phyloP scores from a whole-genome alignment of 2,888 invertebrate genomes.

The Campopleginae sp. region DNA sequence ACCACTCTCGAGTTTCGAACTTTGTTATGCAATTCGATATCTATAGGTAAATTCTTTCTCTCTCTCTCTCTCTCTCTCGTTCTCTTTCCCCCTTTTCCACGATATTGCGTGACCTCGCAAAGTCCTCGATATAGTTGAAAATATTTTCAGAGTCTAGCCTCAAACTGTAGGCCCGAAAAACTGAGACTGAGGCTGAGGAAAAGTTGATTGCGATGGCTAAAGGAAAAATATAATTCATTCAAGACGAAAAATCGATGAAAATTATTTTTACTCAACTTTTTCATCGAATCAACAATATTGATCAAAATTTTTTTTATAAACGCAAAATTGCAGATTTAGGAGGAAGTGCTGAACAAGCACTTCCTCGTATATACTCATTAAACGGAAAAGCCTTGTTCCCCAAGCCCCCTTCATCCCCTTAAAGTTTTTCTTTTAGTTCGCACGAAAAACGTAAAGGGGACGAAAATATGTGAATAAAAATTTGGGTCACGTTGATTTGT shows the following conservation, averaged over 20 bases:
- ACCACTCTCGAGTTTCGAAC: slow-evolving; percentile 16
- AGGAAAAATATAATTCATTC: neutral
- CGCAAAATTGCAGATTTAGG: neutral
- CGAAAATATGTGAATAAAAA: slow-evolving; percentile 49
- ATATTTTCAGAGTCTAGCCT: neutral
- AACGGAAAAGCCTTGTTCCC: neutral
- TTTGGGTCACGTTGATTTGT: slow-evolving; percentile 66
- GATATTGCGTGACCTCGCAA: neutral
- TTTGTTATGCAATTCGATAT: slow-evolving; percentile 1
- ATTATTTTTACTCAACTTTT: too few species aligned
- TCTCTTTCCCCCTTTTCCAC: slow-evolving; percentile 18
- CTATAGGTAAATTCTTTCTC: neutral
- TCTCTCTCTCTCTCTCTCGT: neutral
- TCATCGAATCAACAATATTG: too few species aligned
- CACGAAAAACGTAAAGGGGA: neutral
- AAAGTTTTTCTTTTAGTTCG: neutral
- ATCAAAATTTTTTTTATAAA: neutral
- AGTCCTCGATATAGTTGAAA: neutral
- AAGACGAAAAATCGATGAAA: too few species aligned
- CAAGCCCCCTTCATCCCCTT: too few species aligned
- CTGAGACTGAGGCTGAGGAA: neutral
- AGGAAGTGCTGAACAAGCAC: neutral
- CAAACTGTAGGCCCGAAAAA: neutral
- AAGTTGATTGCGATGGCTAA: neutral
- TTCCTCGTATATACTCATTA: neutral